Evolutionary conservation across 1,140 invertebrate species (phyloP), one percentile per base, ranked within the genome.

Genomic region (Meloidogyne exigua): DNA sequence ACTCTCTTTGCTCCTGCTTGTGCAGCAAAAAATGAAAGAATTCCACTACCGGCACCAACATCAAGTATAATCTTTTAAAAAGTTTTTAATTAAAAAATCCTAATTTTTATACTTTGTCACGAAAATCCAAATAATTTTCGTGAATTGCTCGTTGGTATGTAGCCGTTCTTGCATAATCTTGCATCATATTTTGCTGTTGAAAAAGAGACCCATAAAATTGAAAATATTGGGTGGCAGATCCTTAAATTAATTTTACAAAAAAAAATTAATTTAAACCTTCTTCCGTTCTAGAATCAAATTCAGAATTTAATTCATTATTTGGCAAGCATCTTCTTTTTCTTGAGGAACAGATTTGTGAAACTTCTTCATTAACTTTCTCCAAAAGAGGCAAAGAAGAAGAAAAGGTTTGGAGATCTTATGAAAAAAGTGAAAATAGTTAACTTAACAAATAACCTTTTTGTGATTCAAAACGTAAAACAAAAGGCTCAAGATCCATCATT

Each of bases 161-260:
- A 83, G 94, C 95, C 28, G 96, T 99, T 80, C 96, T 90, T 67
- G 99, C 94, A 88, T 96, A 99, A 89, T 99, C 96, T 90, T 91
- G 91, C 93, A 99, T 95, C 96, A 99, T 99, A 87, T 99, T 99
- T 89, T 99, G 96, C 89, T 99, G 96, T 88, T 99, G 96, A 67
- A 95, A 97, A 72, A 99, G 89, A 89, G 97, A 98, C 72, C 96
- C 95, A 89, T 99, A 98, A 89, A 98, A 98, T 90, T 79, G 77
- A 63, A 79, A 79, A 62, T 84, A 82, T 64, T 84, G 81, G 23
- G 23, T 39, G 28, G 81, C 82, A 11, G 82, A 83, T 15, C 49
- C 74, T 73, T n/a, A 42, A 70, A 70, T 18, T 0, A 25, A 32
- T 21, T 25, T 68, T 68, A 26, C 23, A 10, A n/a, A 44, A 21